phyloP scores from a whole-genome alignment of 1,140 invertebrate genomes.

The Adoxophyes honmai region DNA sequence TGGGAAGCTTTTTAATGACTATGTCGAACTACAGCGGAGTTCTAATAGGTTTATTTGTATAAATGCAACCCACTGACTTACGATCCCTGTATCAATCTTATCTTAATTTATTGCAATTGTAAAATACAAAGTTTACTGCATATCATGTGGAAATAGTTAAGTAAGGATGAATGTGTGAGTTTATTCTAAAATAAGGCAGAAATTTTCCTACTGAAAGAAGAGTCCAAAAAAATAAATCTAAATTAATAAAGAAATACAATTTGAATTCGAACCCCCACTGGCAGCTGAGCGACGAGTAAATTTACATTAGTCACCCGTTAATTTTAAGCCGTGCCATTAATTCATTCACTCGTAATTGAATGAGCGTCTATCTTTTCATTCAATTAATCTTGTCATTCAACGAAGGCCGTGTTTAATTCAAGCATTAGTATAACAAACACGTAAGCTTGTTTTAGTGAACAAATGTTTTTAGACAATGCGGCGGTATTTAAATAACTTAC shows the following conservation, averaged over 20 bases:
- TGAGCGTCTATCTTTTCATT: slow-evolving; percentile 29
- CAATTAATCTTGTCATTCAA: slow-evolving; percentile 24
- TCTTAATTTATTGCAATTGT: no score
- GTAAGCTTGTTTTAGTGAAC: not conserved
- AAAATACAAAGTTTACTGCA: no score
- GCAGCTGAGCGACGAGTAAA: not conserved
- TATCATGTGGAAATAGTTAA: no score
- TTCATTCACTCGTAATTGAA: slow-evolving; percentile 29
- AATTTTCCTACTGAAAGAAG: no score
- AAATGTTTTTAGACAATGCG: slow-evolving; percentile 12
- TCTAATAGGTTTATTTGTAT: not conserved
- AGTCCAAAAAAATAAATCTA: no score
- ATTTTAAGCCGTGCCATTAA: slow-evolving; percentile 20
- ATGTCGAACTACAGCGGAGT: no score
- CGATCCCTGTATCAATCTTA: not conserved
- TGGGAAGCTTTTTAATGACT: no score
- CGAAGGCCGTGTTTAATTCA: slow-evolving; percentile 20
- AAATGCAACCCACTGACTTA: not conserved
- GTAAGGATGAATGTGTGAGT: no score
- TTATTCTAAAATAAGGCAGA: no score
- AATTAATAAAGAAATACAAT: no score
- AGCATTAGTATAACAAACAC: slow-evolving; percentile 7
- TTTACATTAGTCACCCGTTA: slow-evolving; percentile 14
- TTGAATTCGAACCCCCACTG: no score
- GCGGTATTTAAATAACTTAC: slow-evolving; percentile 2